Evolutionary conservation across 2,797 vertebrate species (phyloP).

Genomic region (Varecia variegata): DNA sequence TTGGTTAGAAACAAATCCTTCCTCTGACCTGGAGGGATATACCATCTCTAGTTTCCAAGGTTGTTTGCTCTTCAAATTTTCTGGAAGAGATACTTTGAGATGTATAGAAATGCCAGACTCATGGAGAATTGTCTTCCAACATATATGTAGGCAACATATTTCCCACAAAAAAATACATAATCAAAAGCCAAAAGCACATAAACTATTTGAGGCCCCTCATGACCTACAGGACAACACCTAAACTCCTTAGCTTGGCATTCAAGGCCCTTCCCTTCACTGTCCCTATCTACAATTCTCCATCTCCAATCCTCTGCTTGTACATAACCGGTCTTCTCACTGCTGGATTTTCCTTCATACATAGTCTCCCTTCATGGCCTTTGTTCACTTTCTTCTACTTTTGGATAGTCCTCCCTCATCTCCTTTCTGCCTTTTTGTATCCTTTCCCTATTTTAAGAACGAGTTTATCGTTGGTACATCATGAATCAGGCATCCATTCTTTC

Average conservation of each 20-base stretch:
- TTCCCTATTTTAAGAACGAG: neutral
- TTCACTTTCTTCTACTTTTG: neutral
- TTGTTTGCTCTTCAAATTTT: neutral
- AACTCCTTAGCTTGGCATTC: neutral
- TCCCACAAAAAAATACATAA: neutral
- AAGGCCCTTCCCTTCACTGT: neutral
- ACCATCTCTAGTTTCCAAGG: neutral
- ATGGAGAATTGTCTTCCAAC: neutral
- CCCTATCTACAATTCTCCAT: neutral
- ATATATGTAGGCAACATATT: neutral
- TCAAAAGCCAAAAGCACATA: neutral
- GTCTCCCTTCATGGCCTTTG: neutral
- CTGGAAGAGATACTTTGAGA: neutral
- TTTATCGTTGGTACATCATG: neutral
- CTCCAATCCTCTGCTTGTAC: neutral
- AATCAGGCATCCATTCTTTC: neutral
- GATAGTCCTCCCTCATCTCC: neutral
- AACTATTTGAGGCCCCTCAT: neutral
- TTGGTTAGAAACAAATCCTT: neutral
- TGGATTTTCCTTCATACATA: neutral
- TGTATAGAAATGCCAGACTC: neutral
- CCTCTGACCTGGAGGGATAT: neutral
- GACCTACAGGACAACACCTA: neutral
- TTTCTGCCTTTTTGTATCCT: neutral
- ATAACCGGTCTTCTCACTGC: neutral